Conservation (phyloP, 2,113 vertebrate species). For the Oreochromis niloticus region DNA sequence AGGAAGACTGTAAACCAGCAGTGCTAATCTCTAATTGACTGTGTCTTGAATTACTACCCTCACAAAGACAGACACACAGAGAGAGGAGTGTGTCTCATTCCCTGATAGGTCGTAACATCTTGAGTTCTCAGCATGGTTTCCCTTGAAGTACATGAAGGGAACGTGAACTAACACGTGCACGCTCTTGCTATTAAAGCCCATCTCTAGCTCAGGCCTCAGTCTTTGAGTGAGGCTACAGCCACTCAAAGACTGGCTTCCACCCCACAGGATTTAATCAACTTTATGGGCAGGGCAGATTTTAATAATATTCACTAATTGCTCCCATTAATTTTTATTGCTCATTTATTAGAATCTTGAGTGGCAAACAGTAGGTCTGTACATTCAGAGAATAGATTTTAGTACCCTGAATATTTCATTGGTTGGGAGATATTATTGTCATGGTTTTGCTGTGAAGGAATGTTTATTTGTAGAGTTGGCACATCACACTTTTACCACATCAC, state of each 20-base stretch:
- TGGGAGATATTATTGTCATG: constrained; percentile 1
- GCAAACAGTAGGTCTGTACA: background rate
- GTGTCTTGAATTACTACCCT: constrained; percentile 54
- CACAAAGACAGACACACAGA: constrained; percentile 7
- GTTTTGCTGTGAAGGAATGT: constrained; percentile 23
- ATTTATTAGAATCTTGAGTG: constrained; percentile 3
- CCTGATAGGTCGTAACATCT: constrained; percentile 30
- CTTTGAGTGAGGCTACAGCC: background rate
- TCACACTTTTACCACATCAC: background rate
- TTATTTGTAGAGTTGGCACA: constrained; percentile 44
- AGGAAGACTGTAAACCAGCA: constrained; percentile 50
- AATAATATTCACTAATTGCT: constrained; percentile 5
- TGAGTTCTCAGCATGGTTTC: background rate
- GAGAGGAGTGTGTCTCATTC: constrained; percentile 9
- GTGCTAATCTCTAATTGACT: constrained; percentile 56
- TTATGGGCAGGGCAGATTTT: background rate
- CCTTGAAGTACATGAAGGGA: background rate
- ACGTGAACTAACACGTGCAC: background rate
- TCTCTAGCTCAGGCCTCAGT: background rate
- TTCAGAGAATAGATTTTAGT: background rate
- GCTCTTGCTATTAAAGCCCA: background rate
- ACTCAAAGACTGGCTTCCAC: background rate
- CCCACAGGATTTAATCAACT: constrained; percentile 19
- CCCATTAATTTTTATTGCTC: background rate
- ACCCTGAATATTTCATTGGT: background rate